Conservation (phyloP, 2,113 vertebrate genomes). For the Nibea albiflora region DNA sequence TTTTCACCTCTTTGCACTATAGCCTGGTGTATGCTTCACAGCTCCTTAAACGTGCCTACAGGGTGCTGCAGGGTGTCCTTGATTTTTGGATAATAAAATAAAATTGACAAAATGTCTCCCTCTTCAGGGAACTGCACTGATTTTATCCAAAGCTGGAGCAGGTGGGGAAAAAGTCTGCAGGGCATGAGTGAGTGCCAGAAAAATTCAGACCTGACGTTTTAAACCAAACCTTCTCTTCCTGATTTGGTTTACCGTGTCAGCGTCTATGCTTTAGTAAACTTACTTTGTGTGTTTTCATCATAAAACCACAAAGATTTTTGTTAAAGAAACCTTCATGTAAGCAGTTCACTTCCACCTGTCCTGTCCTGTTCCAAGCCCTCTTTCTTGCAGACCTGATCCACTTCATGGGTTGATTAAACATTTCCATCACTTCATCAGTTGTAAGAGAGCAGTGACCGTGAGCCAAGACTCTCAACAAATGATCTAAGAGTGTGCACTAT, state of each 20-base stretch:
- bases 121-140: slow-evolving; percentile 57
- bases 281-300: background rate
- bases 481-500: slow-evolving; percentile 8
- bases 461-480: slow-evolving; percentile 23
- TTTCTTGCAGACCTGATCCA: background rate
- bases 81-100: background rate
- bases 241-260: background rate
- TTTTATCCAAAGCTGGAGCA: background rate
- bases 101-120: slow-evolving; percentile 61
- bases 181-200: background rate
- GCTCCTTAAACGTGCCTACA: background rate
- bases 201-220: too few relatives aligned
- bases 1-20: too few relatives aligned
- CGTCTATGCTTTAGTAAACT: background rate
- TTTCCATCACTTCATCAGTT: slow-evolving; percentile 42
- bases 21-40: background rate
- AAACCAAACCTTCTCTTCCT: background rate
- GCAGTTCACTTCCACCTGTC: background rate
- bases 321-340: background rate
- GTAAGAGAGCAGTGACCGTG: background rate
- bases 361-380: background rate
- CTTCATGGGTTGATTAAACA: background rate
- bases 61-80: background rate
- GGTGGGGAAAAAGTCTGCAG: slow-evolving; percentile 9
- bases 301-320: background rate